phyloP scores from a whole-genome alignment of 2,113 vertebrate genomes.

The Chloroceryle aenea region DNA sequence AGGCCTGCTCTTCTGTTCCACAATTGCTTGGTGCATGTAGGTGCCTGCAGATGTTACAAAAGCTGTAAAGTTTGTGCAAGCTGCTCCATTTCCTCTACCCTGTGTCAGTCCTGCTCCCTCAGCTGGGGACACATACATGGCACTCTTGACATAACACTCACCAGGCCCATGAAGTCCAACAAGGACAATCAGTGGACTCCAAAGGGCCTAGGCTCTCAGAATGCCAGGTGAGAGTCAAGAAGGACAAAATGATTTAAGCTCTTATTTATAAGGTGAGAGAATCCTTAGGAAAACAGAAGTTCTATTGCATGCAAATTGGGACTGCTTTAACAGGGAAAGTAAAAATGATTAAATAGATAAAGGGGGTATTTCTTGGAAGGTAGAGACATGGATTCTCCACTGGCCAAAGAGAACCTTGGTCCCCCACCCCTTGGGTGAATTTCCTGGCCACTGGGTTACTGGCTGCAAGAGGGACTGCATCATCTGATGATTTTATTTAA shows the following conservation, averaged over 20 bases:
- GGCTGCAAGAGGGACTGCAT: not conserved
- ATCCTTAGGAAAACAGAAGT: not conserved
- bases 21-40: not conserved
- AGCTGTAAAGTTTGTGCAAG: not conserved
- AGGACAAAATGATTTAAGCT: not conserved
- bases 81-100: not conserved
- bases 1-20: not conserved
- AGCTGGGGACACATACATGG: not conserved
- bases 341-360: too few species aligned
- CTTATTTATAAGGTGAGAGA: not conserved
- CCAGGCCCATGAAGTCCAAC: not conserved
- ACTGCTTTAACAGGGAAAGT: not conserved
- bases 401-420: not conserved
- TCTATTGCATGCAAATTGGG: not conserved
- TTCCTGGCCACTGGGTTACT: not conserved
- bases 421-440: not conserved
- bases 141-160: not conserved
- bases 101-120: not conserved
- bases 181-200: not conserved
- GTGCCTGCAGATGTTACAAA: not conserved
- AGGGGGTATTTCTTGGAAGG: not conserved
- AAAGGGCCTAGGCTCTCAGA: not conserved
- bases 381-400: not conserved
- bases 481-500: conserved; percentile 5
- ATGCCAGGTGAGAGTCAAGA: not conserved